Percentiles rank a stretch among this genome's conserved stretches.
These are phyloP conservation scores for Chamaedrilus cognettii DNA, from an alignment of 2,888 invertebrate species.

Conservation along the genomic window DNA sequence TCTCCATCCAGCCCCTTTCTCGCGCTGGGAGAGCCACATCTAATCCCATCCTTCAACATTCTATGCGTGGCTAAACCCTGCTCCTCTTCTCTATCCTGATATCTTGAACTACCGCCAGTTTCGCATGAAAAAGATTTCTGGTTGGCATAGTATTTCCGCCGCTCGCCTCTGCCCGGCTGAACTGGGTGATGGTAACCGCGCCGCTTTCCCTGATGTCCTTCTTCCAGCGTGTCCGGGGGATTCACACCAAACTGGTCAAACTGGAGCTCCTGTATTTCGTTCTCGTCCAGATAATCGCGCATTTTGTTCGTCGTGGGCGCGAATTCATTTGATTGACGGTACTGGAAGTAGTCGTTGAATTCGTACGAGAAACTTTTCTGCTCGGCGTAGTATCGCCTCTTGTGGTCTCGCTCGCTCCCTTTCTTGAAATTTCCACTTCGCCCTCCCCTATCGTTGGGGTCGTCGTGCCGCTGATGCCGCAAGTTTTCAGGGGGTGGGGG, in stretches of 20 bases:
- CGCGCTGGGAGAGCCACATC: too few species aligned
- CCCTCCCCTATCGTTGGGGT: too few species aligned
- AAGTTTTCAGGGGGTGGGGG: too few species aligned
- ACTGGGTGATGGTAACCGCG: background rate
- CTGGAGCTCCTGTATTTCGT: conserved; percentile 16
- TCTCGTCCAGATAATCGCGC: conserved; percentile 19
- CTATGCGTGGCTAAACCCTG: too few species aligned
- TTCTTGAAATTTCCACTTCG: too few species aligned
- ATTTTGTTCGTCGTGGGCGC: background rate
- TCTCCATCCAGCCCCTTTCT: too few species aligned
- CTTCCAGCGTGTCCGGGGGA: background rate
- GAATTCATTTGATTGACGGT: background rate
- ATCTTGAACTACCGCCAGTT: too few species aligned
- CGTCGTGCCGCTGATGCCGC: too few species aligned
- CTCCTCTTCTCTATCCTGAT: too few species aligned
- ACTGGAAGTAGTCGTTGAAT: conserved; percentile 14
- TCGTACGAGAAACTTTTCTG: conserved; percentile 29
- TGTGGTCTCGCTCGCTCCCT: too few species aligned
- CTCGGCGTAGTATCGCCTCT: conserved; percentile 16
- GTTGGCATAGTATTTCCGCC: conserved; percentile 12
- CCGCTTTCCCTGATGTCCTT: too few species aligned
- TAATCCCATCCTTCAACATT: too few species aligned
- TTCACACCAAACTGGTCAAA: background rate
- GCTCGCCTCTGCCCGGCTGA: background rate
- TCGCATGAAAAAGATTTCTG: conserved; percentile 22